A percentile compares a stretch with the other conserved stretches of the same genome.
Evolutionary conservation across 2,797 vertebrate species (phyloP).

Genomic region (Alectoris magna): DNA sequence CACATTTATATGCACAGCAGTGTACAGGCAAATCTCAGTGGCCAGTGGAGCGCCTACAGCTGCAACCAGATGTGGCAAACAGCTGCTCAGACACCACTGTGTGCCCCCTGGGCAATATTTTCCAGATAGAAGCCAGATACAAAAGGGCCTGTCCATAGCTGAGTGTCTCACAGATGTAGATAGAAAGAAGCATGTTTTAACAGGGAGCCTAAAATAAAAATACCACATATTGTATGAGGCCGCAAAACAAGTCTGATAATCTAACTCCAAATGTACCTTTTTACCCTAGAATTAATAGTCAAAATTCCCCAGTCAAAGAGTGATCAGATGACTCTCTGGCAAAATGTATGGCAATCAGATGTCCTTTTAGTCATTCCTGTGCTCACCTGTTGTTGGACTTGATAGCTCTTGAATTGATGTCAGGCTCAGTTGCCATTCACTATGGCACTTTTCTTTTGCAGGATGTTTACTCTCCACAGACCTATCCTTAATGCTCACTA

Average conservation of each 20-base stretch:
- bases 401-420: neutral
- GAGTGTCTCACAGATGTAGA: neutral
- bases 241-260: neutral
- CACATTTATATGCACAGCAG: accelerated
- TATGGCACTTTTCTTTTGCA: neutral
- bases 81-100: neutral
- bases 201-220: neutral
- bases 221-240: neutral
- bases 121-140: neutral
- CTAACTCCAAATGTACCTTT: neutral
- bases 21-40: neutral
- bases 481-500: neutral
- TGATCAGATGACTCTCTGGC: neutral
- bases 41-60: neutral
- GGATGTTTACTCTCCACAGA: neutral
- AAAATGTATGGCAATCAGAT: neutral
- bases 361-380: neutral
- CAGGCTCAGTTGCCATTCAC: neutral
- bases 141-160: neutral
- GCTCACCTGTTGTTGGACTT: neutral
- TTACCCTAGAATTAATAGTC: neutral
- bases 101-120: neutral
- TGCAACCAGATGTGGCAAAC: neutral
- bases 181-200: neutral
- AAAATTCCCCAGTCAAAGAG: neutral